phyloP scores from a whole-genome alignment of 30 jellyfish, hydroid and myxozoan genomes.

The Clytia hemisphaerica region DNA sequence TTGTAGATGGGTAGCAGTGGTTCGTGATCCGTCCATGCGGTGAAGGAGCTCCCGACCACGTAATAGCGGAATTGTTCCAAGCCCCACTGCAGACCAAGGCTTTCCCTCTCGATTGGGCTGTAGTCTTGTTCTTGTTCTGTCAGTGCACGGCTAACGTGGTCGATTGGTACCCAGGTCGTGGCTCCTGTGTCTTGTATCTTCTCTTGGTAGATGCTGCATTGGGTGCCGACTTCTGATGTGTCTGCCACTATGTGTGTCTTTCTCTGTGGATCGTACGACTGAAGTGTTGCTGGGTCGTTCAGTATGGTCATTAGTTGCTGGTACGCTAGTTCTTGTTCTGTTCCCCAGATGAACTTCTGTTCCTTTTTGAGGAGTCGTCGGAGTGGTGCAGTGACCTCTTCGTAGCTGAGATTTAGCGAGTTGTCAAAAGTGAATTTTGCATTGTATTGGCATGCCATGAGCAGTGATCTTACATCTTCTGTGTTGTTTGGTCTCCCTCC shows the following conservation, averaged over 20 bases:
- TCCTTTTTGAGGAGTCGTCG: background rate
- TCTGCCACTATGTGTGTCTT: conserved; percentile 7
- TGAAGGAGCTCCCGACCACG: conserved; percentile 1
- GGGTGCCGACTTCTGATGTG: conserved; percentile 2
- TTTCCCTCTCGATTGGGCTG: conserved; percentile 11
- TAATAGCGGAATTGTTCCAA: no score
- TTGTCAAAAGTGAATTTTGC: background rate
- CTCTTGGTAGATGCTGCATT: conserved; percentile 8
- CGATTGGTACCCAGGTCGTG: conserved; percentile 5
- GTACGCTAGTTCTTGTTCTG: background rate
- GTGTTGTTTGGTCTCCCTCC: no score
- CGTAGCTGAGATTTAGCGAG: background rate
- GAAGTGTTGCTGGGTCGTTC: conserved; percentile 10
- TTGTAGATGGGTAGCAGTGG: conserved; percentile 14
- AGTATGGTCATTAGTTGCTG: background rate
- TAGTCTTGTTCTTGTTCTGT: background rate
- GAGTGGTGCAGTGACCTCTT: conserved; percentile 6
- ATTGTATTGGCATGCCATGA: background rate
- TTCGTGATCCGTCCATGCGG: conserved; percentile 17
- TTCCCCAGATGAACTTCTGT: background rate
- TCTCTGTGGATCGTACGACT: background rate
- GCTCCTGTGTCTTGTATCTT: no score
- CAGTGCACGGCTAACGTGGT: background rate
- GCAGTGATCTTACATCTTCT: background rate
- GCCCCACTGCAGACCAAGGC: no score